These are phyloP conservation scores for Drosophila mulleri DNA, from an alignment of 2,888 invertebrate genomes.

Conservation along the genomic window DNA sequence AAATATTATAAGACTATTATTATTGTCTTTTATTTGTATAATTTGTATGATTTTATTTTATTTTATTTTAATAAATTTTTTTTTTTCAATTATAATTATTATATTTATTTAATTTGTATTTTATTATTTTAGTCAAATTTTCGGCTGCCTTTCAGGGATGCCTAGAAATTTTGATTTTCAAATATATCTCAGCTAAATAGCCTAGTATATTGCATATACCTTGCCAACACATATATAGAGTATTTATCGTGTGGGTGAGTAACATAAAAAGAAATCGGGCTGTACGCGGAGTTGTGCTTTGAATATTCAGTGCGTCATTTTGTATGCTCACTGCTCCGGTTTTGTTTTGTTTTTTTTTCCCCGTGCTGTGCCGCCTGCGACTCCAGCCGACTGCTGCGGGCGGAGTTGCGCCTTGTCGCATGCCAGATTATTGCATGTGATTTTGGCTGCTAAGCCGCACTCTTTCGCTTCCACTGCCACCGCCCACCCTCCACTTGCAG, in stretches of 20 bases:
- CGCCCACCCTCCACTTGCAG: not conserved
- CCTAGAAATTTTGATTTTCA: not conserved
- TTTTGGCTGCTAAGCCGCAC: constrained; percentile 35
- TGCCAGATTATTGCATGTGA: constrained; percentile 73
- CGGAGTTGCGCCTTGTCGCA: constrained; percentile 48
- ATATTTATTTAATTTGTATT: too few species aligned
- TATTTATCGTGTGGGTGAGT: not conserved
- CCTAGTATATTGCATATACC: not conserved
- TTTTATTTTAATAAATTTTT: too few species aligned
- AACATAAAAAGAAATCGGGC: constrained; percentile 15
- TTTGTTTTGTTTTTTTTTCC: constrained; percentile 10
- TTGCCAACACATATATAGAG: not conserved
- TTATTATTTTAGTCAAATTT: too few species aligned
- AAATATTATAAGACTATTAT: too few species aligned
- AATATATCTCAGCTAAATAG: not conserved
- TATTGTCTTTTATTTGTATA: too few species aligned
- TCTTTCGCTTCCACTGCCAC: too few species aligned
- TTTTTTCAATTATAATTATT: too few species aligned
- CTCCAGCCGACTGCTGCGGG: constrained; percentile 13
- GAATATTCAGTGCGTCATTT: constrained; percentile 78
- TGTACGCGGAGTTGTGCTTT: constrained; percentile 64
- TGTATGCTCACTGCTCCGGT: constrained; percentile 26
- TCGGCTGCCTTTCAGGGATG: too few species aligned
- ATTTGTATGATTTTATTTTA: too few species aligned
- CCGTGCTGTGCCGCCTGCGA: constrained; percentile 10